Evolutionary conservation across 2,113 vertebrate species (phyloP).

Genomic region (Kryptolebias marmoratus): DNA sequence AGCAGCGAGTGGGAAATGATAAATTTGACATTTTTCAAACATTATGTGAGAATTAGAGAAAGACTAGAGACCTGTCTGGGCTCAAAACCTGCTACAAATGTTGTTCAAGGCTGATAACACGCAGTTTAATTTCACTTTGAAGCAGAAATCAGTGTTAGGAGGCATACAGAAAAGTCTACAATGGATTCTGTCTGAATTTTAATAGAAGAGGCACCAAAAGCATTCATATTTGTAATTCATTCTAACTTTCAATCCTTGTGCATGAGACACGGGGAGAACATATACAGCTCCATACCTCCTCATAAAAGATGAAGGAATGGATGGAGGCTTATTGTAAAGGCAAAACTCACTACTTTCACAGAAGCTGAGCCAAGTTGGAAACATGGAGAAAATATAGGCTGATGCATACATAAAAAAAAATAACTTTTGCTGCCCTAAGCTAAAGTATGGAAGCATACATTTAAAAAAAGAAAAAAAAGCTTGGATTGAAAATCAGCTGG

Average conservation of each 20-base stretch:
- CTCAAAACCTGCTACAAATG: too few relatives aligned
- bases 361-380: constrained; percentile 1
- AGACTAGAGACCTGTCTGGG: too few relatives aligned
- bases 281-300: constrained; percentile 16
- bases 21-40: too few relatives aligned
- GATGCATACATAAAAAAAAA: not conserved
- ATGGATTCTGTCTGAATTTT: not conserved
- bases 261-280: constrained; percentile 10
- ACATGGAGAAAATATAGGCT: constrained; percentile 19
- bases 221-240: not conserved
- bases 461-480: constrained; percentile 6
- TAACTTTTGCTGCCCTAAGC: constrained; percentile 7
- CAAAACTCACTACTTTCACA: not conserved
- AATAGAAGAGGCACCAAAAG: not conserved
- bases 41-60: too few relatives aligned
- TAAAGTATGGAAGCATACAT: constrained; percentile 2
- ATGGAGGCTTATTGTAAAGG: constrained; percentile 7
- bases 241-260: not conserved
- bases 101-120: too few relatives aligned
- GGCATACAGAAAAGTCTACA: too few relatives aligned
- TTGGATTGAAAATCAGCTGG: constrained; percentile 32
- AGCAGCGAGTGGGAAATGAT: too few relatives aligned
- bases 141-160: too few relatives aligned
- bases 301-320: constrained; percentile 32
- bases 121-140: too few relatives aligned